Evolutionary conservation across 2,888 invertebrate genomes (phyloP).

Genomic region (Exocentrus adspersus): DNA sequence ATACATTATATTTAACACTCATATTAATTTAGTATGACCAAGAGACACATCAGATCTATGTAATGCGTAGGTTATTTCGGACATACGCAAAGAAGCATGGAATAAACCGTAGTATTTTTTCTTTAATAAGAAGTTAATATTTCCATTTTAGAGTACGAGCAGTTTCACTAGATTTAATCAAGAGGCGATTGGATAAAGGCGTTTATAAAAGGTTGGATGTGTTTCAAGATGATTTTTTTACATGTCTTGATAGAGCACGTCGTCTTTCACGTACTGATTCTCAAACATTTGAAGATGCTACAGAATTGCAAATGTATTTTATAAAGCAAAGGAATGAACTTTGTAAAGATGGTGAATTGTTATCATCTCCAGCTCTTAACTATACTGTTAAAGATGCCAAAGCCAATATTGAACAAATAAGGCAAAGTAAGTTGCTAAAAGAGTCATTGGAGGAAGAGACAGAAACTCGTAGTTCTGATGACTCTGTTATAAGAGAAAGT

Average conservation of each 20-base stretch:
- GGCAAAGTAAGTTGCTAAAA: slow-evolving; percentile 79
- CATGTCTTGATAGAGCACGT: slow-evolving; percentile 90
- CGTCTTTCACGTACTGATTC: slow-evolving; percentile 91
- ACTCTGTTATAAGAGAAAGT: slow-evolving; percentile 57
- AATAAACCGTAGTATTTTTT: no score
- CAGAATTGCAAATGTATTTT: slow-evolving; percentile 92
- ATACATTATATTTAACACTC: no score
- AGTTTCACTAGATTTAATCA: slow-evolving; percentile 91
- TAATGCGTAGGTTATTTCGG: no score
- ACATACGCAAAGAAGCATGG: no score
- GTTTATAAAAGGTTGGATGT: slow-evolving; percentile 92
- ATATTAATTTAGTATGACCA: no score
- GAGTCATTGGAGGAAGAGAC: slow-evolving; percentile 83
- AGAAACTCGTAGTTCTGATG: slow-evolving; percentile 68
- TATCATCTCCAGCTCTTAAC: slow-evolving; percentile 87
- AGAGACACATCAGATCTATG: no score
- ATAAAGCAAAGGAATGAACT: slow-evolving; percentile 77
- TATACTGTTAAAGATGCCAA: slow-evolving; percentile 82
- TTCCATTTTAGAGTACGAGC: slow-evolving; percentile 76
- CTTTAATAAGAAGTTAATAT: no score
- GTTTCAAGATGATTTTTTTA: slow-evolving; percentile 97
- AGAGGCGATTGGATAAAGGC: slow-evolving; percentile 89
- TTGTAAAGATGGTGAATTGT: slow-evolving; percentile 80
- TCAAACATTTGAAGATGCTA: slow-evolving; percentile 90
- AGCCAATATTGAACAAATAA: slow-evolving; percentile 77